Evolutionary conservation across 2,797 vertebrate genomes (phyloP).

Genomic region (Kryptolebias ocellatus): DNA sequence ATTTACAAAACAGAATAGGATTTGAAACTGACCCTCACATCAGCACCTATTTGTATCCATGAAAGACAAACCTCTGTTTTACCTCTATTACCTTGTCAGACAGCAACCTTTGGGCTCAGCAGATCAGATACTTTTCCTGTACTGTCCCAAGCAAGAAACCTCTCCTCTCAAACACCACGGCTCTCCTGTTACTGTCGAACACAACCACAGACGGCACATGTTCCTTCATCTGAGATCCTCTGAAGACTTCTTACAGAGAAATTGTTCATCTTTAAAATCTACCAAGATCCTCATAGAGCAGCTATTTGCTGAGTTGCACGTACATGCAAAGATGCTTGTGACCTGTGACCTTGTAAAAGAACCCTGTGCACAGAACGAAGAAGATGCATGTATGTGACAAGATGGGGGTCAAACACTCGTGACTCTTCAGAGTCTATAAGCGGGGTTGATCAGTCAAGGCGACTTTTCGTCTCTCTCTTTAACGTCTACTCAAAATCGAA

Average conservation of each 20-base stretch:
- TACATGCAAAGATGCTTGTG: slow-evolving; percentile 37
- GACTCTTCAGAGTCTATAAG: too few species aligned
- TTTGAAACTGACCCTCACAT: slow-evolving; percentile 16
- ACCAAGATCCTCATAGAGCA: slow-evolving; percentile 12
- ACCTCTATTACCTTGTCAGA: slow-evolving; percentile 30
- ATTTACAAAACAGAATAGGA: slow-evolving; percentile 7
- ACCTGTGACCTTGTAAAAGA: slow-evolving; percentile 51
- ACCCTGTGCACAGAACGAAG: slow-evolving; percentile 31
- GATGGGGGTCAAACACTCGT: slow-evolving; percentile 2
- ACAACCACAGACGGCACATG: slow-evolving; percentile 53
- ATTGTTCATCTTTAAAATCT: slow-evolving; percentile 50
- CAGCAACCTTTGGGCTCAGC: slow-evolving; percentile 35
- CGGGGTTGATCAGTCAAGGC: background rate
- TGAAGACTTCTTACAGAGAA: slow-evolving; percentile 39
- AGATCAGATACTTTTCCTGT: slow-evolving; percentile 35
- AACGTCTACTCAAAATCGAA: slow-evolving; percentile 26
- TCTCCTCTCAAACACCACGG: slow-evolving; percentile 39
- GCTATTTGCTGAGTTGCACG: slow-evolving; percentile 10
- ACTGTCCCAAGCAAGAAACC: slow-evolving; percentile 13
- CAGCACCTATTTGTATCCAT: slow-evolving; percentile 6
- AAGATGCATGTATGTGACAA: slow-evolving; percentile 4
- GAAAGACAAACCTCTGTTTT: slow-evolving; percentile 10
- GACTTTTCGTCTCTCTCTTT: slow-evolving; percentile 1
- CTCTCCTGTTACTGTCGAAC: slow-evolving; percentile 32
- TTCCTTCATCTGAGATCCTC: slow-evolving; percentile 25